A percentile compares a stretch with the other conserved stretches of the same genome.
Conservation (phyloP, 2,797 vertebrate species). For the Chromis chromis region DNA sequence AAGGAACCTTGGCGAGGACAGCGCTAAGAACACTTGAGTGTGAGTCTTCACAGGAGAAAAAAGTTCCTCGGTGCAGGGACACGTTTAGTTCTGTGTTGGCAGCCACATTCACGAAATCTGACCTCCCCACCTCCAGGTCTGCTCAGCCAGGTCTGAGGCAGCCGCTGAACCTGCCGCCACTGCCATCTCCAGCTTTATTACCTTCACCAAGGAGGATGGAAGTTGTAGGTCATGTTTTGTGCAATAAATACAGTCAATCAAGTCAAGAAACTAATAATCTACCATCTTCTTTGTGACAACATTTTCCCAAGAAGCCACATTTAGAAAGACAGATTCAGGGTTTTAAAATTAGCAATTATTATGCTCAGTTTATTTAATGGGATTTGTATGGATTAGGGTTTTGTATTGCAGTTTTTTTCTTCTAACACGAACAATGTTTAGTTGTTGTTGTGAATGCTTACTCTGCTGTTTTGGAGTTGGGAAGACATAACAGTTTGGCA, state of each 20-base stretch:
- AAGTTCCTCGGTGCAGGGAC: slow-evolving; percentile 43
- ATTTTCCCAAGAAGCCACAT: background rate
- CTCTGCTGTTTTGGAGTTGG: background rate
- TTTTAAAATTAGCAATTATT: background rate
- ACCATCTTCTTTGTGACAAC: background rate
- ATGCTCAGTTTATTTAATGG: background rate
- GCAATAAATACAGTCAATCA: background rate
- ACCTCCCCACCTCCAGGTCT: slow-evolving; percentile 1
- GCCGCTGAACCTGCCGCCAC: slow-evolving; percentile 51
- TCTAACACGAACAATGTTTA: background rate
- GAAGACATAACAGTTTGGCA: background rate
- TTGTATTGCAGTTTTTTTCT: background rate
- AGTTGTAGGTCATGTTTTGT: background rate
- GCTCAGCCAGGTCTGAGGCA: slow-evolving; percentile 14
- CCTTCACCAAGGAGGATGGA: slow-evolving; percentile 28
- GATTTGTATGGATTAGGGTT: background rate
- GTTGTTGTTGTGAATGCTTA: background rate
- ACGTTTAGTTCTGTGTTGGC: slow-evolving; percentile 61
- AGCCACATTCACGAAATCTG: slow-evolving; percentile 47
- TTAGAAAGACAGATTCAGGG: background rate
- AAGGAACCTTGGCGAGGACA: slow-evolving; percentile 74
- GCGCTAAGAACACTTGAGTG: slow-evolving; percentile 75
- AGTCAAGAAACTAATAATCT: background rate
- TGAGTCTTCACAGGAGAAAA: slow-evolving; percentile 66
- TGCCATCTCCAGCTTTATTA: slow-evolving; percentile 52